Base-by-base conservation (phyloP, 2,888 invertebrate species). In the Drosophila paranaensis region DNA sequence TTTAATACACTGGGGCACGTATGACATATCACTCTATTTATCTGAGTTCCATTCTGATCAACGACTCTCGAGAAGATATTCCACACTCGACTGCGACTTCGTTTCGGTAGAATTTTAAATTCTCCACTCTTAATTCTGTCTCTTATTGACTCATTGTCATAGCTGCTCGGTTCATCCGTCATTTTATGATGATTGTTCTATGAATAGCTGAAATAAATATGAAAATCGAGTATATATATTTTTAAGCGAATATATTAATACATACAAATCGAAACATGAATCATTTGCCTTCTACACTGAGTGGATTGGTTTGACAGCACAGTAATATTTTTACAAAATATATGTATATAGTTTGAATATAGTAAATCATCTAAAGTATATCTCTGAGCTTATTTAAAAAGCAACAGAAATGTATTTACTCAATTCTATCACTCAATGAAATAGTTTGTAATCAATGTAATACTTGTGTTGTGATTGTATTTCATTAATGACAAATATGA, bases 61-160 rank as follows among this genome's bases (percentile, higher is more conserved):
- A 55, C 20, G 9, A 62, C 30, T 39, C 55, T 46, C 11, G 55
- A 62, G 13, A 62, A 62, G 11, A 62, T 13, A 40, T 55, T 55
- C 62, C 62, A 62, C 2, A 62, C 62, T 20, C 30, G 27, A 30
- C 62, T 62, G 2, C 55, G 62, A 33, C 33, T 62, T 39, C 55
- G 37, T 39, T 62, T 62, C 2, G 20, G 13, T 20, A 55, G 20
- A 2, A 46, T n/a, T n/a, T 55, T 55, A 11, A 62, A 40, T 20
- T 62, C 62, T 39, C 62, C 62, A 46, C 55, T 46, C 20, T 46
- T 10, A 13, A 62, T 55, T 55, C 30, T 40, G 1, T 46, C 37
- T 33, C 55, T 55, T 13, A 62, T 55, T 5, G 30, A 39, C 5
- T 16, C 30, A 20, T n/a, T 62, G 39, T 62, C 55, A 14, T 46